Base-by-base conservation (phyloP, 2,797 vertebrate species). In the Coendou prehensilis region DNA sequence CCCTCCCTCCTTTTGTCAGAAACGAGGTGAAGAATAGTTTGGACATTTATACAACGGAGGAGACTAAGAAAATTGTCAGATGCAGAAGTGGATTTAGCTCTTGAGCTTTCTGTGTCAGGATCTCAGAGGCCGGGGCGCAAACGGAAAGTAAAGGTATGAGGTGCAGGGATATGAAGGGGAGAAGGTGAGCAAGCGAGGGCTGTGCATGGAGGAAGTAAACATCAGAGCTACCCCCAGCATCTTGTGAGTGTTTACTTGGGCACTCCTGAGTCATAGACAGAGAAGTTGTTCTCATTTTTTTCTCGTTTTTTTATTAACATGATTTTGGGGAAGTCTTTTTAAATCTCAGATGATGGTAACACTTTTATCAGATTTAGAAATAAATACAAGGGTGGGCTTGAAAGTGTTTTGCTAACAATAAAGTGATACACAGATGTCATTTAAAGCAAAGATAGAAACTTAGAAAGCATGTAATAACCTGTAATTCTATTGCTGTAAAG, bases 11-110 rank as follows among this genome's bases (percentile, higher is more conserved):
- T 84, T 82, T 80, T 87, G 41, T 87, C 86, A 89, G 85, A 87
- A 86, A 79, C 28, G 9, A 22, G 59, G 33, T 64, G 30, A 91
- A 87, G 18, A 91, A 75, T 33, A 95, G 33, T 30, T 90, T 93
- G 93, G 90, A 76, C 26, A 67, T 93, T 82, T 73, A 85, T 37
- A 64, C 87, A 33, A 89, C 41, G 67, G 54, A 71, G 75, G 33
- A 96, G 47, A 45, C 41, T 71, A 71, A 87, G 76, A 84, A 92
- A 93, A 94, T 54, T 64, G 47, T 14, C 14, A 91, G 47, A 71
- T 67, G 11, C 26, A 4, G 52, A 86, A 82, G 20, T 28, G 80
- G 47, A 86, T 47, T 57, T 94, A 93, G 79, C 56, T 20, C 67
- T 83, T 89, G 41, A 76, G 45, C 9, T 57, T 45, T 95, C 52